phyloP scores from a whole-genome alignment of 2,113 vertebrate species.

The Loxodonta africana region DNA sequence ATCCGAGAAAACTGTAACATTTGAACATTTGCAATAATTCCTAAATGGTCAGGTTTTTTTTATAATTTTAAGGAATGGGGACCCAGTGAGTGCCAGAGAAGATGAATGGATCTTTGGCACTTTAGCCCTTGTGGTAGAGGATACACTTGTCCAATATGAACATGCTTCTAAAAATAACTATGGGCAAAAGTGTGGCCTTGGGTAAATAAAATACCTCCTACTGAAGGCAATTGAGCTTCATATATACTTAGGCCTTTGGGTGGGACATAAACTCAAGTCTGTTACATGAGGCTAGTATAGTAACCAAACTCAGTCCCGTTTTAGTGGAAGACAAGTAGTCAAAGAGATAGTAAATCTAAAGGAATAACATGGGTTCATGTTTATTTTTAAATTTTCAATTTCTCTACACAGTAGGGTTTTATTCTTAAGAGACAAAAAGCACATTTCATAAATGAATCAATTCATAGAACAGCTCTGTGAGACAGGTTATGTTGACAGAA shows the following conservation, averaged over 20 bases:
- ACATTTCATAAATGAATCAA: conserved; percentile 76
- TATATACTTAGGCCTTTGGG: conserved; percentile 57
- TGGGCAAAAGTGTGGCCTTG: conserved; percentile 61
- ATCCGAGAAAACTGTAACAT: neutral
- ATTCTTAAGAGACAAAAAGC: conserved; percentile 40
- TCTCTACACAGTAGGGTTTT: conserved; percentile 72
- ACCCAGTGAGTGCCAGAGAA: conserved; percentile 6
- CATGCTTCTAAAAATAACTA: conserved; percentile 66
- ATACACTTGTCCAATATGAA: conserved; percentile 64
- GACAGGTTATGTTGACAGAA: conserved; percentile 75
- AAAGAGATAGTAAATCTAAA: conserved; percentile 68
- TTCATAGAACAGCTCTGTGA: conserved; percentile 54
- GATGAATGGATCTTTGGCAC: conserved; percentile 59
- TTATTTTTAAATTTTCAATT: conserved; percentile 79
- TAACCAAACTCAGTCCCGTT: conserved; percentile 53
- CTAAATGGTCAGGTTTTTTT: conserved; percentile 41
- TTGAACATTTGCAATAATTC: conserved; percentile 56
- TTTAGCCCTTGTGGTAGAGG: conserved; percentile 24
- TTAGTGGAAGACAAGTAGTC: conserved; percentile 60
- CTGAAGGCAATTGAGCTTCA: conserved; percentile 58
- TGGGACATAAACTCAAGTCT: conserved; percentile 9
- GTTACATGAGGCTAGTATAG: conserved; percentile 46
- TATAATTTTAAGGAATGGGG: conserved; percentile 54
- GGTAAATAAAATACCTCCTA: conserved; percentile 63
- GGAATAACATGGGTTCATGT: conserved; percentile 63